phyloP scores from a whole-genome alignment of 2,113 vertebrate species.

The Rhinopomastus cyanomelas region DNA sequence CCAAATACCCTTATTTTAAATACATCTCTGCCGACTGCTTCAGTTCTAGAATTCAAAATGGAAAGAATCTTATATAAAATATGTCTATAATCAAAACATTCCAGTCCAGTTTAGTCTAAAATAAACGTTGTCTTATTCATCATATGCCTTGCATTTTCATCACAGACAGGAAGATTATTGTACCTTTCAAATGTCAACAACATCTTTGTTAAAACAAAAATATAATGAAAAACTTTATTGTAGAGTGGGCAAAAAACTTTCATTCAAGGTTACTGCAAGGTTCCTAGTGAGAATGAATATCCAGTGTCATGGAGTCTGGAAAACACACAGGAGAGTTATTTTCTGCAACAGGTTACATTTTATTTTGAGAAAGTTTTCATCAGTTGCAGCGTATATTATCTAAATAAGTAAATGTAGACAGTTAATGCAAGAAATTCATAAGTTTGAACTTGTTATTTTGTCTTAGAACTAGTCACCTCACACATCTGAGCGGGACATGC shows the following conservation, averaged over 20 bases:
- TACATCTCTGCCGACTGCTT: constrained; percentile 51
- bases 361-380: not conserved
- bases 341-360: not conserved
- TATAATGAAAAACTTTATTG: not conserved
- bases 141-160: not conserved
- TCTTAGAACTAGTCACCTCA: not conserved
- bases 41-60: not conserved
- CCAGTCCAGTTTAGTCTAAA: not conserved
- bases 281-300: not conserved
- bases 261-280: not conserved
- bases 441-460: not conserved
- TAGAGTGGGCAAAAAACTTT: not conserved
- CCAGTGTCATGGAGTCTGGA: not conserved
- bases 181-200: not conserved
- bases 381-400: not conserved
- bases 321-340: not conserved
- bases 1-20: constrained; percentile 43
- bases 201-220: not conserved
- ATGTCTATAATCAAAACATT: not conserved
- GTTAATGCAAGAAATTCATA: not conserved
- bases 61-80: constrained; percentile 14
- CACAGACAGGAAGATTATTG: not conserved
- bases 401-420: not conserved
- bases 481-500: not conserved
- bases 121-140: not conserved